Percentiles rank a stretch among this genome's conserved stretches.
Evolutionary conservation across 2,113 vertebrate species (phyloP).

Genomic region (Callorhinus ursinus): DNA sequence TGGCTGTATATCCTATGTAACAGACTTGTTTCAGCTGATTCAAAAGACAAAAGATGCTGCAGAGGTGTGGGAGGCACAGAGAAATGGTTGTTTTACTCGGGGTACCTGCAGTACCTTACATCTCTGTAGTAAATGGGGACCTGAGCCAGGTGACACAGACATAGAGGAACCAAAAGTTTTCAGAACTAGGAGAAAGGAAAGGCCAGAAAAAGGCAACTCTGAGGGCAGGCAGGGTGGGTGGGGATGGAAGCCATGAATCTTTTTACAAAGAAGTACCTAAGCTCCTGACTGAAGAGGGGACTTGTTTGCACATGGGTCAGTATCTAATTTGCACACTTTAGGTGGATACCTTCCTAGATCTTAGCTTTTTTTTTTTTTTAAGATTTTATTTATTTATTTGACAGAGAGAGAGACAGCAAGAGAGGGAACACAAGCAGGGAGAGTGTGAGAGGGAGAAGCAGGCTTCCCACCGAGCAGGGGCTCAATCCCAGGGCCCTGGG

Average conservation of each 20-base stretch:
- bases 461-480: too few species aligned
- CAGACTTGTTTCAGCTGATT: background rate
- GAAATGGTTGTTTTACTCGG: background rate
- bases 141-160: background rate
- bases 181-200: background rate
- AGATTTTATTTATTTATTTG: too few species aligned
- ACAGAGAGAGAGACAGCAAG: too few species aligned
- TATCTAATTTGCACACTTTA: slow-evolving; percentile 8
- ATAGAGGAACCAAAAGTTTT: background rate
- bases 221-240: background rate
- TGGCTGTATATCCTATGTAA: slow-evolving; percentile 13
- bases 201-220: slow-evolving; percentile 2
- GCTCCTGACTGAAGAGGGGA: background rate
- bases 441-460: too few species aligned
- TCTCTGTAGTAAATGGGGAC: background rate
- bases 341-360: background rate
- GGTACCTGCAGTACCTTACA: background rate
- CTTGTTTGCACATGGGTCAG: background rate
- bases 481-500: too few species aligned
- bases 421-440: too few species aligned
- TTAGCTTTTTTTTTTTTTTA: background rate
- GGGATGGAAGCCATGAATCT: slow-evolving; percentile 29
- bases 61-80: background rate
- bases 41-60: background rate
- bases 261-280: background rate